Percentiles rank a stretch among this genome's conserved stretches.
Conservation (phyloP, 2,888 invertebrate species). For the Meghimatium bilineatum region DNA sequence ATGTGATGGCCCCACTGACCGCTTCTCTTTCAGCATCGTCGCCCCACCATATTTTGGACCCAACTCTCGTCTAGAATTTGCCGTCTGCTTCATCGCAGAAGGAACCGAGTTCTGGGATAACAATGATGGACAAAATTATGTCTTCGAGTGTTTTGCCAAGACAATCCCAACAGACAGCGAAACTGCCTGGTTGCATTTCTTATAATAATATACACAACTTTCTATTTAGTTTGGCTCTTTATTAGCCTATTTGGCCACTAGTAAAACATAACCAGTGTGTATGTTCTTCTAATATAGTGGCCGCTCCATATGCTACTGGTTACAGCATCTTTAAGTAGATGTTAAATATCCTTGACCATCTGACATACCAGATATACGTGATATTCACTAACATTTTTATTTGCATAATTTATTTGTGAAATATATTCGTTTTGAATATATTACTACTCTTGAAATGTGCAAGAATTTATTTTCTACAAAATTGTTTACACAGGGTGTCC, state of each 20-base stretch:
- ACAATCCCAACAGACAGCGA: constrained; percentile 68
- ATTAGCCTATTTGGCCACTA: neutral
- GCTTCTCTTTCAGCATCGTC: constrained; percentile 84
- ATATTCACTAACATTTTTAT: too few relatives aligned
- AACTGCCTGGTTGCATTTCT: constrained; percentile 72
- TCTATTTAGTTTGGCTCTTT: neutral
- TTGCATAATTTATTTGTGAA: too few relatives aligned
- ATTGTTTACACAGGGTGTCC: too few relatives aligned
- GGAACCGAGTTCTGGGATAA: constrained; percentile 74
- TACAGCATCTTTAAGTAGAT: too few relatives aligned
- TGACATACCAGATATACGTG: too few relatives aligned
- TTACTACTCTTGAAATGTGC: too few relatives aligned
- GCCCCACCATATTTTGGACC: constrained; percentile 69
- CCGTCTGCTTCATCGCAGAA: constrained; percentile 64
- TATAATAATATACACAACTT: constrained; percentile 50
- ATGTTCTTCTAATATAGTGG: too few relatives aligned
- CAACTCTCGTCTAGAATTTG: constrained; percentile 70
- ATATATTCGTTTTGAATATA: too few relatives aligned
- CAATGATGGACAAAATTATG: constrained; percentile 72
- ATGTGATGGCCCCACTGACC: constrained; percentile 94
- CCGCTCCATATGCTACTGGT: too few relatives aligned
- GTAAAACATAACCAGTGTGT: too few relatives aligned
- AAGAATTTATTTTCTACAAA: too few relatives aligned
- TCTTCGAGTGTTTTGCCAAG: constrained; percentile 72
- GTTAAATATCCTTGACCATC: too few relatives aligned